Evolutionary conservation across 2,888 invertebrate genomes (phyloP).

Genomic region (Coenonympha glycerion): DNA sequence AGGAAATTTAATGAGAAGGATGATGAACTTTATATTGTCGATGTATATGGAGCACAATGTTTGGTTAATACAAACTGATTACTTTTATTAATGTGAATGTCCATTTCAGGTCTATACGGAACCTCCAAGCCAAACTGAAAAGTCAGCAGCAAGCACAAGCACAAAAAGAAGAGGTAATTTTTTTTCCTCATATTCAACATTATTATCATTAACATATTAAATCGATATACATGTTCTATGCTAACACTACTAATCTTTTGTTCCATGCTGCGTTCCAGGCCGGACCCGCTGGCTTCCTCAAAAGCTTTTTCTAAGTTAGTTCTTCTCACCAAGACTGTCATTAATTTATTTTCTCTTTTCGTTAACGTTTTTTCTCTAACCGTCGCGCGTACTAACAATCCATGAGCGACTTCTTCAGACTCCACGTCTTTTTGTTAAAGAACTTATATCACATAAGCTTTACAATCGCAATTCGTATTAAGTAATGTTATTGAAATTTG

Average conservation of each 20-base stretch:
- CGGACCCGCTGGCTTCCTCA: constrained; percentile 94
- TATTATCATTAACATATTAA: too few relatives aligned
- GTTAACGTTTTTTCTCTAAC: constrained; percentile 50
- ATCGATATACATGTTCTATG: not conserved
- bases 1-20: not conserved
- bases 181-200: too few relatives aligned
- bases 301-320: constrained; percentile 92
- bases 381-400: constrained; percentile 47
- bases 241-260: constrained; percentile 24
- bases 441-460: constrained; percentile 51
- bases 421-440: constrained; percentile 52
- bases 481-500: constrained; percentile 49
- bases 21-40: too few relatives aligned
- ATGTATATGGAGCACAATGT: not conserved
- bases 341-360: constrained; percentile 66
- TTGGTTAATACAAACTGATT: not conserved
- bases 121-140: constrained; percentile 92
- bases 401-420: constrained; percentile 50
- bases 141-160: constrained; percentile 88
- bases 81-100: not conserved
- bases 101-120: constrained; percentile 86
- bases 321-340: constrained; percentile 74
- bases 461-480: constrained; percentile 59
- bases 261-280: constrained; percentile 78
- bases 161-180: constrained; percentile 82